phyloP scores from a whole-genome alignment of 2,888 invertebrate genomes.

The Strigamia maritima region DNA sequence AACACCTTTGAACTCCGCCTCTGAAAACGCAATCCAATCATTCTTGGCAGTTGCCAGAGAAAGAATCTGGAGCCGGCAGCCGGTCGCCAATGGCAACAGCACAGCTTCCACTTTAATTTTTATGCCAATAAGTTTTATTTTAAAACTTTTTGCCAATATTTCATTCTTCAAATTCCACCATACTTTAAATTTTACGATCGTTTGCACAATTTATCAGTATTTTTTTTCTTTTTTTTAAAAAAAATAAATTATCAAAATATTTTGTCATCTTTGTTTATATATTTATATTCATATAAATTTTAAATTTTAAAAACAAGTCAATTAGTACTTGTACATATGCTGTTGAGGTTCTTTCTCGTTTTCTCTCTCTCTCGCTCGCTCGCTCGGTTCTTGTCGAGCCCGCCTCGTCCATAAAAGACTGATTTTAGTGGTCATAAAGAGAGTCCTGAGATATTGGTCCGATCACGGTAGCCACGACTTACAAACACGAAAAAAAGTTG shows the following conservation, averaged over 20 bases:
- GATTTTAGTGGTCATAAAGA: conserved; percentile 17
- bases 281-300: background rate
- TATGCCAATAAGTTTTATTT: background rate
- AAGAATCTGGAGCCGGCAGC: background rate
- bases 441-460: conserved; percentile 9
- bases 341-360: background rate
- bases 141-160: background rate
- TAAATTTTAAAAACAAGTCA: background rate
- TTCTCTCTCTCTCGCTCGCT: background rate
- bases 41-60: background rate
- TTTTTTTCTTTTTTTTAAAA: no score
- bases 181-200: conserved; percentile 13
- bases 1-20: background rate
- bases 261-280: no score
- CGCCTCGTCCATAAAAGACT: conserved; percentile 22
- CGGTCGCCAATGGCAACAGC: background rate
- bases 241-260: no score
- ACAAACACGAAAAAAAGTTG: background rate
- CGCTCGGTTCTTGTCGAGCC: conserved; percentile 1
- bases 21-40: background rate
- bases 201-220: background rate
- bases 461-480: background rate
- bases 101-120: background rate
- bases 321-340: background rate
- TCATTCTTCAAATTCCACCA: background rate